Evolutionary conservation across 2,113 vertebrate species (phyloP).

Genomic region (Tetraodon nigroviridis): DNA sequence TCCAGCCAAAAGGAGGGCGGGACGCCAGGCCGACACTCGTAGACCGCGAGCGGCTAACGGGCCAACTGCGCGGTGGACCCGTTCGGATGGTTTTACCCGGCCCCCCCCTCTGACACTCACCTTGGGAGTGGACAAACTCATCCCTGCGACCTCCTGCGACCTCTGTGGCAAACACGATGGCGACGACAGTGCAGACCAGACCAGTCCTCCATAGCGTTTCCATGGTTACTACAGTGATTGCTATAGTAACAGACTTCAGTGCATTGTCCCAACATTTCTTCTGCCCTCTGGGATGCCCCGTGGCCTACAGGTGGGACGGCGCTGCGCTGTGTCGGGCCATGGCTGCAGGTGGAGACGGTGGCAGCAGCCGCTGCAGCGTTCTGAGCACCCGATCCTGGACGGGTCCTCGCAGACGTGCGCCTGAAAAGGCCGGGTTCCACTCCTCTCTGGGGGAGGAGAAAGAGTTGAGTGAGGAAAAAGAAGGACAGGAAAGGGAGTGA

Average conservation of each 20-base stretch:
- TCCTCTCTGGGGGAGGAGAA: conserved; percentile 41
- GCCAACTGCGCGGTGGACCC: no score
- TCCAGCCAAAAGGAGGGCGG: no score
- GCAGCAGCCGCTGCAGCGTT: conserved; percentile 33
- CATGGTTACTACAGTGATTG: conserved; percentile 83
- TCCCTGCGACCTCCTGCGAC: conserved; percentile 63
- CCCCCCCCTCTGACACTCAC: conserved; percentile 64
- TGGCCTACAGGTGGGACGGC: conserved; percentile 72
- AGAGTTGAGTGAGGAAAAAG: conserved; percentile 31
- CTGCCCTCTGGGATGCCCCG: conserved; percentile 77
- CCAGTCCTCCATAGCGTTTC: conserved; percentile 84
- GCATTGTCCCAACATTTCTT: conserved; percentile 96
- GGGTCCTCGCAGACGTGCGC: conserved; percentile 26
- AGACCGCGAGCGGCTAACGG: no score
- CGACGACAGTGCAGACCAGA: conserved; percentile 80
- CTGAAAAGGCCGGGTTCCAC: neutral
- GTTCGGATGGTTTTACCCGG: no score
- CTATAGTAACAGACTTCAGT: conserved; percentile 75
- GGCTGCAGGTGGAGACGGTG: conserved; percentile 35
- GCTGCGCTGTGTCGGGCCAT: conserved; percentile 61
- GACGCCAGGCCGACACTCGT: neutral
- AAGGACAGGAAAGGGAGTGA: conserved; percentile 28
- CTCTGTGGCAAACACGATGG: conserved; percentile 73
- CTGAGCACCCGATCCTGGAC: conserved; percentile 6
- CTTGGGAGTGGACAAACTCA: conserved; percentile 80